Evolutionary conservation across 2,888 invertebrate species (phyloP).

Genomic region (Andrena camellia): DNA sequence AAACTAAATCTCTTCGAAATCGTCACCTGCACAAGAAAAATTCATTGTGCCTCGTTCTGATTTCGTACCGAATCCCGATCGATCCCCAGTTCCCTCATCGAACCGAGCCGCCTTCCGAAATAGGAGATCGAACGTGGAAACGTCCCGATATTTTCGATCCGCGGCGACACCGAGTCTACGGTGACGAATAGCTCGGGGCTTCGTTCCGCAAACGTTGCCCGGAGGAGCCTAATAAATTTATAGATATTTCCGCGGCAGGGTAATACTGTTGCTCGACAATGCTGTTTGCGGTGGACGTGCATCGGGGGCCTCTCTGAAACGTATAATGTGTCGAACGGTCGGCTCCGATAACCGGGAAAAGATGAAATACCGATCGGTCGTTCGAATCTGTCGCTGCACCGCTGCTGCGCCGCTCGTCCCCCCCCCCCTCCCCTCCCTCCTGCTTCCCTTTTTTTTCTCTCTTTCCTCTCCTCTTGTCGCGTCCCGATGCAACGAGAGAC

Average conservation of each 20-base stretch:
- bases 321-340: slow-evolving; percentile 21
- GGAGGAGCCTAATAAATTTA: slow-evolving; percentile 45
- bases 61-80: too few relatives aligned
- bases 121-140: not conserved
- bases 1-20: too few relatives aligned
- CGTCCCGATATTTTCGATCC: not conserved
- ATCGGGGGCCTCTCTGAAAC: not conserved
- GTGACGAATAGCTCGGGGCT: slow-evolving; percentile 33
- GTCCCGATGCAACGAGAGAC: slow-evolving; percentile 25
- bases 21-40: too few relatives aligned
- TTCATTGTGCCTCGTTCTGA: too few relatives aligned
- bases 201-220: slow-evolving; percentile 23
- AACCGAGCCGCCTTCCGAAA: not conserved
- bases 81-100: not conserved
- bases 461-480: not conserved
- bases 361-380: slow-evolving; percentile 29
- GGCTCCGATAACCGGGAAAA: slow-evolving; percentile 13
- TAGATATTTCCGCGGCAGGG: slow-evolving; percentile 20
- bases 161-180: not conserved
- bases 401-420: not conserved
- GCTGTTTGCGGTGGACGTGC: slow-evolving; percentile 21
- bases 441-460: not conserved
- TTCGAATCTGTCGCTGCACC: slow-evolving; percentile 24
- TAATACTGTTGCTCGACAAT: slow-evolving; percentile 28
- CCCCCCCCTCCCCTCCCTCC: not conserved